These are phyloP conservation scores for Rhaphigaster nebulosa DNA, from an alignment of 2,888 invertebrate species.

Conservation along the genomic window DNA sequence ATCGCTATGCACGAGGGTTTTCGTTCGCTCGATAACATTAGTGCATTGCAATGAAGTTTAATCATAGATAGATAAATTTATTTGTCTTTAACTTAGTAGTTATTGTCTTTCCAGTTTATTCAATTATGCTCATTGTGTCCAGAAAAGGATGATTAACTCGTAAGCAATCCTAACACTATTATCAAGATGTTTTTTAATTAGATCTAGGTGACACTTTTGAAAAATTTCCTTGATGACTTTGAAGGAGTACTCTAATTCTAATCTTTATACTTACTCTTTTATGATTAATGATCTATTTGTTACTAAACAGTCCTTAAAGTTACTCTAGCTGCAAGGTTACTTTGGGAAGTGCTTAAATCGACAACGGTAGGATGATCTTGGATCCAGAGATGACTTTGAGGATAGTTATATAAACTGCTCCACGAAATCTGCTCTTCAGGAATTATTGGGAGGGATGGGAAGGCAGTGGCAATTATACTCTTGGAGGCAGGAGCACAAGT, in stretches of 20 bases:
- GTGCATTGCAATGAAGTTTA: too few species aligned
- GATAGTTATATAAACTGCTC: conserved; percentile 24
- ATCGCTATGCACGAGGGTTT: too few species aligned
- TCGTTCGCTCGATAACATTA: too few species aligned
- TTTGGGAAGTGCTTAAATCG: background rate
- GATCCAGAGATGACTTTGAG: conserved; percentile 11
- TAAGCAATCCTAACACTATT: too few species aligned
- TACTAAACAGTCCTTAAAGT: background rate
- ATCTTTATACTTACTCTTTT: background rate
- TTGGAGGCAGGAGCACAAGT: conserved; percentile 33
- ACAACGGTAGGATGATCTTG: background rate
- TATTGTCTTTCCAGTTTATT: too few species aligned
- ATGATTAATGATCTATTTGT: background rate
- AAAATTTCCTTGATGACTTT: background rate
- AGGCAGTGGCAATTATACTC: conserved; percentile 21
- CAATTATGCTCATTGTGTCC: too few species aligned
- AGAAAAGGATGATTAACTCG: too few species aligned
- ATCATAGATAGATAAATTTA: too few species aligned
- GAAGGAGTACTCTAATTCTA: too few species aligned
- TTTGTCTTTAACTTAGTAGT: too few species aligned
- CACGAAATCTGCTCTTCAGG: background rate
- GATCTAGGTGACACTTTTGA: too few species aligned
- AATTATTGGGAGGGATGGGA: background rate
- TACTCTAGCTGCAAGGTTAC: background rate
- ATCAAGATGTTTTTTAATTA: too few species aligned